Evolutionary conservation across 2,797 vertebrate genomes (phyloP).

Genomic region (Etheostoma perlongum): DNA sequence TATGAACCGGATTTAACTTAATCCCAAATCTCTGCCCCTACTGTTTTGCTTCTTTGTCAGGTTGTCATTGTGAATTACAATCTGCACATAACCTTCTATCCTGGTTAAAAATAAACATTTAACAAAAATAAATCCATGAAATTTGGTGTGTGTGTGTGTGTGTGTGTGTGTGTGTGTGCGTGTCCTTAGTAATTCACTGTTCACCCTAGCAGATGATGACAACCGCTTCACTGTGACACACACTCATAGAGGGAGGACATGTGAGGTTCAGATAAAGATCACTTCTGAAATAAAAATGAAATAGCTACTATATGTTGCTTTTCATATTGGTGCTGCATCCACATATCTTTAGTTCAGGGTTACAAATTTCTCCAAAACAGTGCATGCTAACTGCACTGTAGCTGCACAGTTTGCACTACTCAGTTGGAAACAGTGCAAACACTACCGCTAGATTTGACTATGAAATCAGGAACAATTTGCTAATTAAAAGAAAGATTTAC

Average conservation of each 20-base stretch:
- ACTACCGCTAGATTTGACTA: background rate
- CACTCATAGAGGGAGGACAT: background rate
- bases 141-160: background rate
- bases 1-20: conserved; percentile 54
- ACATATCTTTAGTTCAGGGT: background rate
- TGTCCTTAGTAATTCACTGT: background rate
- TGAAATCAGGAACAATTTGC: background rate
- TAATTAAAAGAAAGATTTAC: conserved; percentile 2
- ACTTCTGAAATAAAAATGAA: background rate
- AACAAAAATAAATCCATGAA: conserved; percentile 25
- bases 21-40: conserved; percentile 52
- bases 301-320: background rate
- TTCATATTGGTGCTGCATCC: background rate
- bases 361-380: background rate
- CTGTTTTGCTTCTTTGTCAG: conserved; percentile 36
- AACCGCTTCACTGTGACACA: conserved; percentile 5
- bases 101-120: conserved; percentile 37
- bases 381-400: background rate
- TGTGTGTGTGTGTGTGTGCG: conserved; percentile 9
- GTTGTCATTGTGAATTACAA: conserved; percentile 42
- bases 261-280: background rate
- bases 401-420: background rate
- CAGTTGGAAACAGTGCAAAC: background rate
- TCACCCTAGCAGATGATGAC: background rate
- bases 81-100: conserved; percentile 22